A percentile compares a stretch with the other conserved stretches of the same genome.
These are phyloP conservation scores for Argyra leucocephala DNA, from an alignment of 2,888 invertebrate species.

Conservation along the genomic window DNA sequence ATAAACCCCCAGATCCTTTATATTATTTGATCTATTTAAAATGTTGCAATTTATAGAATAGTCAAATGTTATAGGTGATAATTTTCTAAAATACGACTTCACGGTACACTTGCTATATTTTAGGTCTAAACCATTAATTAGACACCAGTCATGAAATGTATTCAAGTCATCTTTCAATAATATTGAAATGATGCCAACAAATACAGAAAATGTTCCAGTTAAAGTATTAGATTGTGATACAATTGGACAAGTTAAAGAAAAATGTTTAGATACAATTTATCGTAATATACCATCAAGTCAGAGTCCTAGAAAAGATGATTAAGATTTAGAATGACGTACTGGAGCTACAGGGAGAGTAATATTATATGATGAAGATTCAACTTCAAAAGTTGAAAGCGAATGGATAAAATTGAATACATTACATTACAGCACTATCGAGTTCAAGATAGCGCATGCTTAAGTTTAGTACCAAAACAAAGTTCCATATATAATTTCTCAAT, in stretches of 20 bases:
- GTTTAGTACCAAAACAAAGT: slow-evolving; percentile 89
- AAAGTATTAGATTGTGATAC: slow-evolving; percentile 98
- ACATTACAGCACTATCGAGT: slow-evolving; percentile 95
- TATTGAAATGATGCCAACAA: slow-evolving; percentile 58
- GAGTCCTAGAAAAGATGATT: slow-evolving; percentile 88
- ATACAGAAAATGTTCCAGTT: slow-evolving; percentile 86
- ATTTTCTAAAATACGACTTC: too few relatives aligned
- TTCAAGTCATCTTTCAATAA: too few relatives aligned
- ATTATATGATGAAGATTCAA: slow-evolving; percentile 92
- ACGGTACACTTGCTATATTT: too few relatives aligned
- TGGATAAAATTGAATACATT: slow-evolving; percentile 96
- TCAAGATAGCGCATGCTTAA: slow-evolving; percentile 87
- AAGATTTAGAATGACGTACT: slow-evolving; percentile 96
- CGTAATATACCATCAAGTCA: slow-evolving; percentile 92
- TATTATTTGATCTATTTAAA: too few relatives aligned
- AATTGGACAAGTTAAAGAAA: slow-evolving; percentile 96
- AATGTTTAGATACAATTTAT: slow-evolving; percentile 95
- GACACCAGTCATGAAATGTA: too few relatives aligned
- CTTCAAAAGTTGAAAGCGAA: slow-evolving; percentile 90
- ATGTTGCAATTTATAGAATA: too few relatives aligned
- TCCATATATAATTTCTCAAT: slow-evolving; percentile 92
- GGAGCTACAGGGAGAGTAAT: slow-evolving; percentile 87
- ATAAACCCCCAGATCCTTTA: too few relatives aligned
- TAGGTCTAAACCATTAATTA: too few relatives aligned
- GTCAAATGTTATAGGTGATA: too few relatives aligned